Conservation (phyloP, 1,140 invertebrate species). For the Drosophila setifemur region DNA sequence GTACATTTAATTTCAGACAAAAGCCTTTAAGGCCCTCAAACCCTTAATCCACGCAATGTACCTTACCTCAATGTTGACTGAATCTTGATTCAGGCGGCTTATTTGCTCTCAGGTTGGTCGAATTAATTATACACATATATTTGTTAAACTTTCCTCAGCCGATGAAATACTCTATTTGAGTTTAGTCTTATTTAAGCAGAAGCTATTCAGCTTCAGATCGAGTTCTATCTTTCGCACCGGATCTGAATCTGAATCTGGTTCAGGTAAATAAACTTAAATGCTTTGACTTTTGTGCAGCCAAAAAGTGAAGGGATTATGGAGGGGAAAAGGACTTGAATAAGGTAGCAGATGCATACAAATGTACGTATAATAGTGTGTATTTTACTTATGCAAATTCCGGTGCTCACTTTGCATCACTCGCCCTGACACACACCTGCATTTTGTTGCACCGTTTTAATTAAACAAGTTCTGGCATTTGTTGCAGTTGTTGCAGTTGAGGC, state of each 20-base stretch:
- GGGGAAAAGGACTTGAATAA: slow-evolving; percentile 1
- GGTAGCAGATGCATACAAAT: not conserved
- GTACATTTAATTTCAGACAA: not conserved
- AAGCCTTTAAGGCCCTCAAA: not conserved
- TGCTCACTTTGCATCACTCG: slow-evolving; percentile 19
- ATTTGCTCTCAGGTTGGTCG: slow-evolving; percentile 15
- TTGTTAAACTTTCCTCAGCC: slow-evolving; percentile 15
- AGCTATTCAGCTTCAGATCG: slow-evolving; percentile 23
- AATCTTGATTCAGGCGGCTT: not conserved
- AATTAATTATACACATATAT: slow-evolving; percentile 37
- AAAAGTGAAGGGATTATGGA: not conserved
- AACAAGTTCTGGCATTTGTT: slow-evolving; percentile 39
- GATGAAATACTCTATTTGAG: slow-evolving; percentile 11
- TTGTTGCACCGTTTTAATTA: slow-evolving; percentile 70
- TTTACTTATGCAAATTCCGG: slow-evolving; percentile 68
- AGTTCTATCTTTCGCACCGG: slow-evolving; percentile 7
- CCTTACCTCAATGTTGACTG: not conserved
- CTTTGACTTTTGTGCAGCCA: slow-evolving; percentile 23
- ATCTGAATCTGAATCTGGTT: slow-evolving; percentile 13
- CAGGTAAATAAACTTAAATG: slow-evolving; percentile 70
- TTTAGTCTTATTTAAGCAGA: not conserved
- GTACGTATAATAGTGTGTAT: slow-evolving; percentile 37
- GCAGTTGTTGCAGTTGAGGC: not conserved
- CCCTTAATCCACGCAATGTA: not conserved
- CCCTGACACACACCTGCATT: slow-evolving; percentile 15